phyloP scores from a whole-genome alignment of 2,888 invertebrate genomes.

The Gasteruption jaculator region DNA sequence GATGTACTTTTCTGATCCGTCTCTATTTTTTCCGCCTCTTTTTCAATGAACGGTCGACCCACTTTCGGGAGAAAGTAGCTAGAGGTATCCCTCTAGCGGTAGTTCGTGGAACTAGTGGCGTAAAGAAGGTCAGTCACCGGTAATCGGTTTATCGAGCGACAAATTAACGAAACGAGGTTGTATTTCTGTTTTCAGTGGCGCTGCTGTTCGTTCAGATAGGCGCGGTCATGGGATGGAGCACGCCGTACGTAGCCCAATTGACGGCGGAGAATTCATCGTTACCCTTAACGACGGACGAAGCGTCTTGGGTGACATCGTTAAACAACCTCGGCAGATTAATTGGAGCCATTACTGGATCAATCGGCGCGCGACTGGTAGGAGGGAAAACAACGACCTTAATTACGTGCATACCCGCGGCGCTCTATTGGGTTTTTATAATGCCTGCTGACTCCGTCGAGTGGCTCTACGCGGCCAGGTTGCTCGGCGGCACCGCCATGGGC shows the following conservation, averaged over 20 bases:
- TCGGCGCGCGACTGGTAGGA: constrained; percentile 24
- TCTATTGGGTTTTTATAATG: constrained; percentile 30
- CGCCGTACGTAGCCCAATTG: constrained; percentile 32
- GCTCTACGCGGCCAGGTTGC: constrained; percentile 30
- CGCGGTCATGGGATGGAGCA: constrained; percentile 31
- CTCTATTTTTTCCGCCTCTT: too few relatives aligned
- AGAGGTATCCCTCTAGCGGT: too few relatives aligned
- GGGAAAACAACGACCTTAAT: constrained; percentile 28
- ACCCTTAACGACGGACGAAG: constrained; percentile 24
- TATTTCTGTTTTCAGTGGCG: too few relatives aligned
- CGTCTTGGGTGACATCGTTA: constrained; percentile 35
- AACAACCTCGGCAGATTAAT: constrained; percentile 30
- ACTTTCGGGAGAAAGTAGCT: too few relatives aligned
- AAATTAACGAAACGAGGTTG: too few relatives aligned
- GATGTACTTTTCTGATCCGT: too few relatives aligned
- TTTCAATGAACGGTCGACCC: too few relatives aligned
- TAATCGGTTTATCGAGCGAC: too few relatives aligned
- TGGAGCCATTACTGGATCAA: constrained; percentile 29
- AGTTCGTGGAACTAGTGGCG: too few relatives aligned
- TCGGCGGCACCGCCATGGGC: constrained; percentile 32
- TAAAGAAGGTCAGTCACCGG: too few relatives aligned
- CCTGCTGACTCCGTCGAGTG: constrained; percentile 27
- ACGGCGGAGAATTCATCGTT: constrained; percentile 26
- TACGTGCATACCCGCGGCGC: constrained; percentile 25
- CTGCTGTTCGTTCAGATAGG: constrained; percentile 30